These are phyloP conservation scores for Virgularia gustaviana DNA, from an alignment of 92 coral and sea anemone genomes.

Conservation along the genomic window DNA sequence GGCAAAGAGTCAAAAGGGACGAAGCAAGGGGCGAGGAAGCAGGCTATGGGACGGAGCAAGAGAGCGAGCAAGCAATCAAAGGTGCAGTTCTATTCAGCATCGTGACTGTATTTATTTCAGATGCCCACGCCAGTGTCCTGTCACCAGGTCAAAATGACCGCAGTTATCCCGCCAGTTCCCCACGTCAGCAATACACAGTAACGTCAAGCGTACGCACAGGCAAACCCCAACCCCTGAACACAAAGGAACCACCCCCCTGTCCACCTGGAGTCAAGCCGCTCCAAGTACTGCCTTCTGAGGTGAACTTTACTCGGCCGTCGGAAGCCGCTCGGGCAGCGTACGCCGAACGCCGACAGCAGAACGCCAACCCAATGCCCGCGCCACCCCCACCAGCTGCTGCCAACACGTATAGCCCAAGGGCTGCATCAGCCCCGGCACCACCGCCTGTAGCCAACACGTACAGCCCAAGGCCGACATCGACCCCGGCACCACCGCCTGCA, in stretches of 20 bases:
- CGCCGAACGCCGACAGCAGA: conserved; percentile 27
- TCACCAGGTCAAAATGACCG: conserved; percentile 12
- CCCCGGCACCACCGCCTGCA: neutral
- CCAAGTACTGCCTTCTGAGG: conserved; percentile 35
- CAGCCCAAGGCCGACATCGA: neutral
- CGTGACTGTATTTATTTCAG: no score
- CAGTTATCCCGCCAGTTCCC: conserved; percentile 7
- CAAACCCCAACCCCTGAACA: conserved; percentile 28
- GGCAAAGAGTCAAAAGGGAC: no score
- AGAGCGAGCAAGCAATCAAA: neutral
- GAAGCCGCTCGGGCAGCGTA: conserved; percentile 40
- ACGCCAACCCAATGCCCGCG: conserved; percentile 2
- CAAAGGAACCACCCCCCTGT: conserved; percentile 38
- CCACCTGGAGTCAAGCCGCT: conserved; percentile 39
- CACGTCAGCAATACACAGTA: conserved; percentile 9
- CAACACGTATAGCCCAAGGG: neutral
- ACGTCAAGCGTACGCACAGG: conserved; percentile 14
- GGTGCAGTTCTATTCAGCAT: no score
- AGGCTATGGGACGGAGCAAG: no score
- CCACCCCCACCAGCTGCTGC: conserved; percentile 13
- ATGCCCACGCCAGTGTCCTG: conserved; percentile 25
- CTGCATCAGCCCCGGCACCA: neutral
- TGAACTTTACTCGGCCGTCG: conserved; percentile 36
- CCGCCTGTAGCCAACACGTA: neutral
- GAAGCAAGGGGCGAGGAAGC: no score